Evolutionary conservation across 2,888 invertebrate species (phyloP).

Genomic region (Pheosia gnoma): DNA sequence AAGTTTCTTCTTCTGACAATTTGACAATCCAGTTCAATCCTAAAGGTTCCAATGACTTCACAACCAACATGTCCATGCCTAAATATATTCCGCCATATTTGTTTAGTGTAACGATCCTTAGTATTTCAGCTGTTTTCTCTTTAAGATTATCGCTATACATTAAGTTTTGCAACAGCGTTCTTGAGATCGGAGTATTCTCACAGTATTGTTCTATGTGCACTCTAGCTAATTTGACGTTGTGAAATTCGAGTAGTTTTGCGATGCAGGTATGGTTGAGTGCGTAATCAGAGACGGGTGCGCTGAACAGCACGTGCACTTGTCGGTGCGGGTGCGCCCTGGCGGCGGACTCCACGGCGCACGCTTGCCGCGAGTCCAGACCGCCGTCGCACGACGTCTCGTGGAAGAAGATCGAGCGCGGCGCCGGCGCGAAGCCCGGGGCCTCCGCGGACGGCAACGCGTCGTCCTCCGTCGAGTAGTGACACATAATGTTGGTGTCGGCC

Average conservation of each 20-base stretch:
- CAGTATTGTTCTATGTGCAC: slow-evolving; percentile 69
- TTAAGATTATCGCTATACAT: slow-evolving; percentile 61
- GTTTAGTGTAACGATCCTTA: slow-evolving; percentile 87
- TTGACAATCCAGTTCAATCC: slow-evolving; percentile 85
- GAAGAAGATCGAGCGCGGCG: slow-evolving; percentile 84
- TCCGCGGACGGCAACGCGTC: slow-evolving; percentile 37
- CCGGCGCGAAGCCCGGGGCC: slow-evolving; percentile 25
- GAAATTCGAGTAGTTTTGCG: background rate
- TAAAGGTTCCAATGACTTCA: slow-evolving; percentile 81
- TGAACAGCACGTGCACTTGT: slow-evolving; percentile 80
- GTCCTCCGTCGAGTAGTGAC: slow-evolving; percentile 1
- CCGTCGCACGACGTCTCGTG: slow-evolving; percentile 86
- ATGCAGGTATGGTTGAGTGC: background rate
- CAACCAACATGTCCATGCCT: slow-evolving; percentile 89
- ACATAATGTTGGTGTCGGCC: background rate
- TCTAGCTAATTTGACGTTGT: background rate
- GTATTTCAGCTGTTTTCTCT: slow-evolving; percentile 85
- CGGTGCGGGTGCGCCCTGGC: slow-evolving; percentile 62
- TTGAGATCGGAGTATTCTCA: slow-evolving; percentile 54
- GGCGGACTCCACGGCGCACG: slow-evolving; percentile 87
- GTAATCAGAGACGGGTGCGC: background rate
- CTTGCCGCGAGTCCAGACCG: slow-evolving; percentile 80
- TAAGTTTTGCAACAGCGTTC: background rate
- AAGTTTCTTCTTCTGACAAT: slow-evolving; percentile 71
- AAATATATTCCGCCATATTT: slow-evolving; percentile 90